These are phyloP conservation scores for Lanistes nyassanus DNA, from an alignment of 1,140 invertebrate species.

Conservation along the genomic window DNA sequence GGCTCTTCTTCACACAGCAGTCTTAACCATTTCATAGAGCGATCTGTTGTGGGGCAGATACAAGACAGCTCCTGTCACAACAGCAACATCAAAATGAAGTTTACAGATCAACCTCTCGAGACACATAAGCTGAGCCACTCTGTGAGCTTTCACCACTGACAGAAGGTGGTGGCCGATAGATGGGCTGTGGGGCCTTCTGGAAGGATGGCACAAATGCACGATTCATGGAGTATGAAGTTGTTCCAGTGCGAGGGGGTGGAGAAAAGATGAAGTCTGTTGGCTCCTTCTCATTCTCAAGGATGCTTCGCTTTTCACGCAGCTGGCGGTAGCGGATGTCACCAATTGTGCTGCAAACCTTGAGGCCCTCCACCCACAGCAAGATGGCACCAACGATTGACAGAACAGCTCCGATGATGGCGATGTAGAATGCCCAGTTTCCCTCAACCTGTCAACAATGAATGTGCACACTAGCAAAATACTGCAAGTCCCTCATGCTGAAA, in stretches of 20 bases:
- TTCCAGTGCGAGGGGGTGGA: neutral
- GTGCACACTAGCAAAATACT: neutral
- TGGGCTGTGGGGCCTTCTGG: neutral
- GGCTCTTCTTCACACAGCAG: neutral
- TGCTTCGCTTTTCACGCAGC: conserved; percentile 12
- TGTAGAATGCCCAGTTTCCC: conserved; percentile 25
- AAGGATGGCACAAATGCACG: neutral
- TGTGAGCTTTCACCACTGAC: conserved; percentile 4
- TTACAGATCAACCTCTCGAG: conserved; percentile 13
- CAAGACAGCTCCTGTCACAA: too few relatives aligned
- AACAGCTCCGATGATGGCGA: conserved; percentile 22
- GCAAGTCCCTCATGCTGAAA: neutral
- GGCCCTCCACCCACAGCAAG: conserved; percentile 18
- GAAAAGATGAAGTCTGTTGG: conserved; percentile 22
- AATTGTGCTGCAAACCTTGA: conserved; percentile 14
- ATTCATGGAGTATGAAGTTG: neutral
- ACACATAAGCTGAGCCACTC: neutral
- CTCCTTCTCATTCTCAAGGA: conserved; percentile 5
- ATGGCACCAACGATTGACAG: conserved; percentile 19
- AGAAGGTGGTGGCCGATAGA: conserved; percentile 16
- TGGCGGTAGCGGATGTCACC: conserved; percentile 18
- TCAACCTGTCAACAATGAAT: conserved; percentile 2
- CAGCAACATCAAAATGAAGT: neutral
- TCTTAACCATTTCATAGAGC: neutral
- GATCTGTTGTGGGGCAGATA: too few relatives aligned